Evolutionary conservation across 2,797 vertebrate species (phyloP).

Genomic region (Decapterus maruadsi): DNA sequence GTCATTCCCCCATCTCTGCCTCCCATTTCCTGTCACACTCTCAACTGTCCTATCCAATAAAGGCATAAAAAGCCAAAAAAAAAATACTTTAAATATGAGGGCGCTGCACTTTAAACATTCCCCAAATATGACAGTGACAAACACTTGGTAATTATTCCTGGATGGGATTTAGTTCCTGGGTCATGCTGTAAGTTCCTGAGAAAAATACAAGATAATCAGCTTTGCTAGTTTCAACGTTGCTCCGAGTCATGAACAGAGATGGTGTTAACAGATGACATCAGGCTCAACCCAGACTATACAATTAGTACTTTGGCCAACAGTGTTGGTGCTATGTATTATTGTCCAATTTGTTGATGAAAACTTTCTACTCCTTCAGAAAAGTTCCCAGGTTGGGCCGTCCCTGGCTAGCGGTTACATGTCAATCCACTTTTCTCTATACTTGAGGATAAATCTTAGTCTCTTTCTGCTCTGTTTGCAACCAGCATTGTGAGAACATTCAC

Average conservation of each 20-base stretch:
- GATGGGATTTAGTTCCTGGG: conserved; percentile 8
- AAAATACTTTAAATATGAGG: conserved; percentile 3
- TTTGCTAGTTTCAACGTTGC: conserved; percentile 3
- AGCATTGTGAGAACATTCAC: conserved; percentile 19
- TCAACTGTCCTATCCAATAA: too few species aligned
- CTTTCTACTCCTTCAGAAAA: conserved; percentile 9
- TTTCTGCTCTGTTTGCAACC: conserved; percentile 55
- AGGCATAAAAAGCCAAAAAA: too few species aligned
- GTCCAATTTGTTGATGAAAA: conserved; percentile 32
- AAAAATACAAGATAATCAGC: conserved; percentile 19
- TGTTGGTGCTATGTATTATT: conserved; percentile 8
- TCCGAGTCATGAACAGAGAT: conserved; percentile 8
- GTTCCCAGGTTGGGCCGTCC: conserved; percentile 39
- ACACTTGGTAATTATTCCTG: conserved; percentile 1
- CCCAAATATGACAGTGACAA: background rate
- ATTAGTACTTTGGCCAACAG: conserved; percentile 6
- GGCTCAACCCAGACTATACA: conserved; percentile 24
- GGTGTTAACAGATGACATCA: conserved; percentile 27
- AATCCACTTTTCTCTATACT: conserved; percentile 68
- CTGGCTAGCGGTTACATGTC: conserved; percentile 52
- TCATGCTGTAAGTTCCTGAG: conserved; percentile 9
- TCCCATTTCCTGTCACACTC: too few species aligned
- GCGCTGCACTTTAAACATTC: background rate
- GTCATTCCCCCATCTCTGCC: too few species aligned
- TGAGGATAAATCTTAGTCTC: conserved; percentile 51